phyloP scores from a whole-genome alignment of 2,113 vertebrate species.

The Lanius collurio region DNA sequence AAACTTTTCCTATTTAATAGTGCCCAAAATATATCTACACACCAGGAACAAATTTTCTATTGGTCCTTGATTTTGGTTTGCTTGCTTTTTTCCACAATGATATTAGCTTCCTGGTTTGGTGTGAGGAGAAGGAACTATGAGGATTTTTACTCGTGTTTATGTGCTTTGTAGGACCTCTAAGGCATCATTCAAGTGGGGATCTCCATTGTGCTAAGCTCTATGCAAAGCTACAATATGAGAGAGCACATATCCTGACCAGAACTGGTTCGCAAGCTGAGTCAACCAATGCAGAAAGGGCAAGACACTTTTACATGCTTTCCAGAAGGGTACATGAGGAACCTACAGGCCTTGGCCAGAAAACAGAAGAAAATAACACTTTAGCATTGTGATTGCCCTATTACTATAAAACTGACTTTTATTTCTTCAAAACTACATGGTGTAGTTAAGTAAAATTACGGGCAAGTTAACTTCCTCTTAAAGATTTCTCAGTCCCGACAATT shows the following conservation, averaged over 20 bases:
- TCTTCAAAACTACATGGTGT: background rate
- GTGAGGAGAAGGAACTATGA: background rate
- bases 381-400: background rate
- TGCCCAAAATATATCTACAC: background rate
- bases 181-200: background rate
- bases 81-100: background rate
- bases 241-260: background rate
- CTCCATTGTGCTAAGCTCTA: background rate
- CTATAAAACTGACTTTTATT: background rate
- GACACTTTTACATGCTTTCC: background rate
- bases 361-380: background rate
- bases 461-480: background rate
- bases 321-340: background rate
- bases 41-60: background rate
- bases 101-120: background rate
- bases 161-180: background rate
- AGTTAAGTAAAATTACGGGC: background rate
- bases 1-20: background rate
- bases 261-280: background rate
- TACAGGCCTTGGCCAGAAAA: background rate
- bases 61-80: background rate
- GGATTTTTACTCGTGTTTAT: background rate
- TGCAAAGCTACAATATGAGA: background rate
- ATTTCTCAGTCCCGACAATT: background rate
- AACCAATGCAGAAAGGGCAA: background rate